Evolutionary conservation across 2,113 vertebrate genomes (phyloP), one percentile per base, ranked within the genome.

Genomic region (Progne subis): DNA sequence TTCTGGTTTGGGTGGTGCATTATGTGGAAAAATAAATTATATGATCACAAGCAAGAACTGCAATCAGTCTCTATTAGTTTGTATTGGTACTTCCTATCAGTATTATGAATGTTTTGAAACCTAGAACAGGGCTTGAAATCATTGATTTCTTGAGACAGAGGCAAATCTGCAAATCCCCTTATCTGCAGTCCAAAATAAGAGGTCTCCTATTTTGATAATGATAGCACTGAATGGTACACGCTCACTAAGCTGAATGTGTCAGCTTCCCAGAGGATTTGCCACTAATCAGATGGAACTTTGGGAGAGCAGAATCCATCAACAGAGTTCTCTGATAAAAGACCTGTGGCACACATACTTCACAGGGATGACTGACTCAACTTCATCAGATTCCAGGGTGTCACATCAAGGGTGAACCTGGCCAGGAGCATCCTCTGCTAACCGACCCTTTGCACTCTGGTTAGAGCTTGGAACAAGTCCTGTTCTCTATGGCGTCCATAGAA

Each of bases 1-100:
- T 87, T 96, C 94, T 94, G 94, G 53, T 94, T 95, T 95, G 95
- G 91, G 81, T 92, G 93, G 94, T 96, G 96, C 95, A 88, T 88
- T 91, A 82, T 70, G 91, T 92, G 89, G 64, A 90, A 93, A 97
- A 95, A 92, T 67, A 95, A 92, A 89, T 94, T 88, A 90, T 24
- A 88, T 82, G 84, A 95, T 83, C 87, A 91, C 87, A 94, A 94
- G 47, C 67, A 94, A 93, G 77, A 88, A 60, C 81, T 95, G 90
- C 76, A 92, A 86, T 88, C 89, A 60, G 39, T 85, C 23, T 32
- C 26, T 65, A 91, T 80, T 94, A 95, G 65, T 86, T 81, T 88
- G 81, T 61, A 81, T 71, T 47, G 74, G 55, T 77, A 90, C 43
- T 87, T 93, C 56, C 53, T 53, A 74, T 47, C 57, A 47, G 29